Evolutionary conservation across 1,140 invertebrate species (phyloP).

Genomic region (Harpegnathos saltator): DNA sequence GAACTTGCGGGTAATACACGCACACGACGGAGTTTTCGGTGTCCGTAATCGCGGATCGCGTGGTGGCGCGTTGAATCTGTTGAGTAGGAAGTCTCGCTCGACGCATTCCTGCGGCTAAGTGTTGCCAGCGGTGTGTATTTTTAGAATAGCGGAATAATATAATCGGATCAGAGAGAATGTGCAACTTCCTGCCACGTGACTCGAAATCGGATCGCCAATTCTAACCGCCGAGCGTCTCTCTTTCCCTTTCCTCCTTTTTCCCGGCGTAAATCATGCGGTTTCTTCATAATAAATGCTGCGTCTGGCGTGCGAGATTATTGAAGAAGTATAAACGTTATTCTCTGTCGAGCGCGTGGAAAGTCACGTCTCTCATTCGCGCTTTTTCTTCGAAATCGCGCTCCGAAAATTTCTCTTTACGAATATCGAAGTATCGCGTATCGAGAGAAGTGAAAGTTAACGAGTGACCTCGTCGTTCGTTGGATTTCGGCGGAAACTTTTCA

Average conservation of each 20-base stretch:
- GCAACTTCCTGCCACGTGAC: slow-evolving; percentile 49
- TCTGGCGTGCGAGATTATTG: too few relatives aligned
- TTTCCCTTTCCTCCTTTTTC: neutral
- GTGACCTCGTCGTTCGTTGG: too few relatives aligned
- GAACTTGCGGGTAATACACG: slow-evolving; percentile 12
- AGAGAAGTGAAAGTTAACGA: too few relatives aligned
- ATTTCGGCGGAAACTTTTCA: neutral
- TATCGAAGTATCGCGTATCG: too few relatives aligned
- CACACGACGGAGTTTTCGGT: neutral
- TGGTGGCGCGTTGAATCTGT: slow-evolving; percentile 1
- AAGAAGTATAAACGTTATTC: too few relatives aligned
- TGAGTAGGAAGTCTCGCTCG: slow-evolving; percentile 65
- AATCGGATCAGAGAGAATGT: slow-evolving; percentile 61
- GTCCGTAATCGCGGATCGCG: neutral
- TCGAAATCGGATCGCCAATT: slow-evolving; percentile 16
- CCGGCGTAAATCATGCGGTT: neutral
- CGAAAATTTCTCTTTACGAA: too few relatives aligned
- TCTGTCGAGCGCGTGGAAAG: too few relatives aligned
- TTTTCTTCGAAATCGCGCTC: too few relatives aligned
- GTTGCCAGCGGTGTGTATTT: slow-evolving; percentile 66
- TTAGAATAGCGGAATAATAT: slow-evolving; percentile 65
- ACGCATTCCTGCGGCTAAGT: slow-evolving; percentile 69
- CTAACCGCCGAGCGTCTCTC: neutral
- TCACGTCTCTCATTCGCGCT: too few relatives aligned
- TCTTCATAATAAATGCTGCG: slow-evolving; percentile 3